phyloP scores from a whole-genome alignment of 1,140 invertebrate genomes.

The Musca domestica region DNA sequence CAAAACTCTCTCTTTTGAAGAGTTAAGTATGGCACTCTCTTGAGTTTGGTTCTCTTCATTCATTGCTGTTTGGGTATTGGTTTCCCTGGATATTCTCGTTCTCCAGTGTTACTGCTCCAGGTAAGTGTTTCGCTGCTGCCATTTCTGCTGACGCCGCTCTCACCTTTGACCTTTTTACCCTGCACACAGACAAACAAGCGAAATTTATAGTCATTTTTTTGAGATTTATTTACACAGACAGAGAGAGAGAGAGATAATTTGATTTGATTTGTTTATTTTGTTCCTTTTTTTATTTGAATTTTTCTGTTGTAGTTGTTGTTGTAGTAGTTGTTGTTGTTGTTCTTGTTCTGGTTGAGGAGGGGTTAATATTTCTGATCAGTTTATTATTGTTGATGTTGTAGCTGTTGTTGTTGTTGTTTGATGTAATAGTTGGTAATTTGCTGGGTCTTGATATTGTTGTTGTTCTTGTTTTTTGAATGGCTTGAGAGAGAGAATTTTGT shows the following conservation, averaged over 20 bases:
- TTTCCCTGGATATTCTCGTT: neutral
- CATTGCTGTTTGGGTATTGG: neutral
- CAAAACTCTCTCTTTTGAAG: neutral
- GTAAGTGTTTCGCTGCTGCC: neutral
- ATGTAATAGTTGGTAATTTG: too few species aligned
- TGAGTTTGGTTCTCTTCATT: too few species aligned
- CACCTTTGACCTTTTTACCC: conserved; percentile 35
- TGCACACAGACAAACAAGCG: conserved; percentile 55
- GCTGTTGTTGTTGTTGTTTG: neutral
- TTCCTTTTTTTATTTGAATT: conserved; percentile 29
- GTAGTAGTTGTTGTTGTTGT: conserved; percentile 40
- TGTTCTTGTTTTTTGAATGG: neutral
- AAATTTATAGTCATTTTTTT: conserved; percentile 30
- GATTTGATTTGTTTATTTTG: conserved; percentile 30
- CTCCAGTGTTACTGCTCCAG: neutral
- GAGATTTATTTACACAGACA: neutral
- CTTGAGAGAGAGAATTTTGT: neutral
- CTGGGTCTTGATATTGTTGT: neutral
- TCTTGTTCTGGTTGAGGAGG: neutral
- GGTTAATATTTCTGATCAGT: neutral
- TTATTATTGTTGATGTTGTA: neutral
- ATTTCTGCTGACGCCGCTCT: neutral
- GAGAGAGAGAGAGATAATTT: conserved; percentile 5
- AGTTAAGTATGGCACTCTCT: neutral
- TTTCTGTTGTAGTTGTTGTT: conserved; percentile 34